Evolutionary conservation across 2,888 invertebrate genomes (phyloP), one percentile per base, ranked within the genome.

Genomic region (Octodonta nipae): DNA sequence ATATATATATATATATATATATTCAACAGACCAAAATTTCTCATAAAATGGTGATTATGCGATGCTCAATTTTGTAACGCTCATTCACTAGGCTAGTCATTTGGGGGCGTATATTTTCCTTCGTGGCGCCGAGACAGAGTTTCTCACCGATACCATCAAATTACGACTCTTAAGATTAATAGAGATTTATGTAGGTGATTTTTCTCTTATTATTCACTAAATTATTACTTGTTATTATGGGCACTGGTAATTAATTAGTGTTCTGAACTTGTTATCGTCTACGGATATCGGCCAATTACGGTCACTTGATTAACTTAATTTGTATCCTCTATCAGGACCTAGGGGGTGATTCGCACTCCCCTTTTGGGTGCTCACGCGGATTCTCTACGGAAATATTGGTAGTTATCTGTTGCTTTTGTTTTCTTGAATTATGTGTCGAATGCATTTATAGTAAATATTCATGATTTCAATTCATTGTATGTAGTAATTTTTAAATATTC

Each of bases 201-300:
- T 55, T 55, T 55, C 51, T 51, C 58, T 60, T 59, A 60, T 60
- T 60, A 58, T 59, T 58, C 60, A 56, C 58, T 59, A 56, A 60
- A 59, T 59, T 58, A 58, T 55, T 51, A 47, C 47, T 48, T 49
- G 52, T 55, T 52, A 56, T 55, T 58, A 58, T 56, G 54, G 55
- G 56, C 54, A 52, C 51, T n/a, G 49, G 47, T 51, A 53, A 55
- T 56, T 58, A 58, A 59, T 59, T 58, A 57, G 54, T 46, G 45
- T 50, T 42, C 51, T 42, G 54, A 58, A 56, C 56, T 51, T 54
- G 58, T 58, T 57, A 53, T 47, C 46, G 46, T 47, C 49, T 38
- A 46, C 50, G 55, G 55, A 50, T 55, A 52, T 51, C 51, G 56
- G 47, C 51, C 55, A 51, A 55, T 55, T 55, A 56, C 54, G 53